Conservation (phyloP, 2,113 vertebrate species). For the Synodontis membranacea region DNA sequence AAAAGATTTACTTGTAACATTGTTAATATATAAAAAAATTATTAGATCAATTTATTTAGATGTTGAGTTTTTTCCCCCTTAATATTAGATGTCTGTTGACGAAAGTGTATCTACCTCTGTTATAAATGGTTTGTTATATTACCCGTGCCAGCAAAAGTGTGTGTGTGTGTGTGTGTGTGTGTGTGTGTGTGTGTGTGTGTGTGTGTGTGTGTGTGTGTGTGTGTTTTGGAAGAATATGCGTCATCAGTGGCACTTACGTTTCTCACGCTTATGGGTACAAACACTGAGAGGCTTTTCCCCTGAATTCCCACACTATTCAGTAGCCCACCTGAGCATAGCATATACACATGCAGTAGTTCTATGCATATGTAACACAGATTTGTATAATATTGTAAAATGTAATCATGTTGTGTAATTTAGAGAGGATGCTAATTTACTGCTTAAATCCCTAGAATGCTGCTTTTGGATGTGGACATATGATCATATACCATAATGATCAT, state of each 20-base stretch:
- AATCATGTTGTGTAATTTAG: not conserved
- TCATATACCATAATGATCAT: not conserved
- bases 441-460: not conserved
- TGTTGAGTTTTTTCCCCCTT: not conserved
- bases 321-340: not conserved
- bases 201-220: conserved; percentile 13
- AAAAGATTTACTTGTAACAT: not conserved
- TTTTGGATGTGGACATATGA: not conserved
- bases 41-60: not conserved
- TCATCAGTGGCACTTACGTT: not conserved
- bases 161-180: not conserved
- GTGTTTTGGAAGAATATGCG: conserved; percentile 15
- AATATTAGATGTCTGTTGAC: not conserved
- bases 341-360: not conserved
- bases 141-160: not conserved
- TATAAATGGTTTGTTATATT: conserved; percentile 9
- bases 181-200: not conserved
- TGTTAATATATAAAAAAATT: conserved; percentile 1
- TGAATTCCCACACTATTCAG: not conserved
- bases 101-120: not conserved
- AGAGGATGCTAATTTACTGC: not conserved
- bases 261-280: not conserved
- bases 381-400: not conserved
- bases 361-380: not conserved
- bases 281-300: not conserved